phyloP scores from a whole-genome alignment of 2,888 invertebrate genomes.

The Tetragonisca angustula region DNA sequence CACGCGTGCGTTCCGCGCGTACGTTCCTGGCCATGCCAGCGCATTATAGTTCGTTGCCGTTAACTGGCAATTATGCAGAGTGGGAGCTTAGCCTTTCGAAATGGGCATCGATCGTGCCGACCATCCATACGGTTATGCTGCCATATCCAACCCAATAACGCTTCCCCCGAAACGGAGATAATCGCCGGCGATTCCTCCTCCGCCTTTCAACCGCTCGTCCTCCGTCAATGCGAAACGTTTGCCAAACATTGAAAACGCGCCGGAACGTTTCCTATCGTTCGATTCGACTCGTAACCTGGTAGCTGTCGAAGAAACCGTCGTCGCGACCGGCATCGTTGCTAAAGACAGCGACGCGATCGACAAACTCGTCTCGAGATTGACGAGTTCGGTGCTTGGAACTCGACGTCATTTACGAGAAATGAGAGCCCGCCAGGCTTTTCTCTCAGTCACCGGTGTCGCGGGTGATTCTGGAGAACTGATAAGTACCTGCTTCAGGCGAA shows the following conservation, averaged over 20 bases:
- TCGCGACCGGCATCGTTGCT: neutral
- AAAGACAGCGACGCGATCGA: constrained; percentile 2
- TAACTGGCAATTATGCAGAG: constrained; percentile 75
- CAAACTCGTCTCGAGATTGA: constrained; percentile 34
- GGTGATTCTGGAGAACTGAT: constrained; percentile 76
- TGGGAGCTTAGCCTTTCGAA: constrained; percentile 72
- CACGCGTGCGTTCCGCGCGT: neutral
- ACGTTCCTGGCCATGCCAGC: constrained; percentile 24
- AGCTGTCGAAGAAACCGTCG: neutral
- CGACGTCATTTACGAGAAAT: constrained; percentile 69
- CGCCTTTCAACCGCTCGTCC: constrained; percentile 12
- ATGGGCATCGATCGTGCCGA: constrained; percentile 68
- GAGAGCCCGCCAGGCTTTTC: constrained; percentile 73
- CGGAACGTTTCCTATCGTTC: neutral
- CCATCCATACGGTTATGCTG: constrained; percentile 57
- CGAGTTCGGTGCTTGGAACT: constrained; percentile 39
- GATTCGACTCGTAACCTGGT: neutral
- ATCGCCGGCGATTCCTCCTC: constrained; percentile 39
- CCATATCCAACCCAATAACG: constrained; percentile 48
- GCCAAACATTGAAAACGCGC: neutral
- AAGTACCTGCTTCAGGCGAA: constrained; percentile 81
- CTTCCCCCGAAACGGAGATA: constrained; percentile 53
- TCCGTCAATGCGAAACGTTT: neutral
- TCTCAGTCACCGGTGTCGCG: constrained; percentile 66
- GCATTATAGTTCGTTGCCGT: constrained; percentile 60